Conservation (phyloP, 2,797 vertebrate genomes). For the Vultur gryphus region DNA sequence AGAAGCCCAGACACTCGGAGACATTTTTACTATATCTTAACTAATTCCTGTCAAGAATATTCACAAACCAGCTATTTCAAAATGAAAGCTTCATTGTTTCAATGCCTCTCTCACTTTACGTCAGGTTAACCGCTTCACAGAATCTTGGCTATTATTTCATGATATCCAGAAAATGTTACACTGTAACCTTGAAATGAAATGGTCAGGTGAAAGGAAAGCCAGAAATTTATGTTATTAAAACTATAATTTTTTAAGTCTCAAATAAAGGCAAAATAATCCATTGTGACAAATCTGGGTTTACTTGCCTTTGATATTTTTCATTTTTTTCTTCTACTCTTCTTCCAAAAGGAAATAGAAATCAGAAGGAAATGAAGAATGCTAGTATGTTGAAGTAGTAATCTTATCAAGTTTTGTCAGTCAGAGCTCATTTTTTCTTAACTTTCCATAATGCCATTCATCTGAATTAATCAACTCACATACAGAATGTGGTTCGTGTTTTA, state of each 20-base stretch:
- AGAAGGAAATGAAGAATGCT: neutral
- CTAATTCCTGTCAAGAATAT: neutral
- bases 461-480: constrained; percentile 12
- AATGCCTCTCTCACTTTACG: neutral
- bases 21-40: neutral
- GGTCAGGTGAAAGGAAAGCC: neutral
- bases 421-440: neutral
- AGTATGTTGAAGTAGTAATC: neutral
- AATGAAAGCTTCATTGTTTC: neutral
- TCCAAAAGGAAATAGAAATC: neutral
- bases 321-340: neutral
- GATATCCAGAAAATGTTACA: neutral
- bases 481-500: neutral
- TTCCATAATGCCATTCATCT: neutral
- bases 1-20: neutral
- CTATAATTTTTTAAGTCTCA: neutral
- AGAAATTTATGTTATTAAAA: neutral
- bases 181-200: neutral
- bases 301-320: neutral
- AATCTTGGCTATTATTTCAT: neutral
- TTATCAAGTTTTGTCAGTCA: neutral
- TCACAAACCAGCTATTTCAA: neutral
- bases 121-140: neutral
- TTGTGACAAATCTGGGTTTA: neutral
- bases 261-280: constrained; percentile 1